Evolutionary conservation across 2,113 vertebrate species (phyloP), one percentile per base, ranked within the genome.

Genomic region (Semnornis frantzii): DNA sequence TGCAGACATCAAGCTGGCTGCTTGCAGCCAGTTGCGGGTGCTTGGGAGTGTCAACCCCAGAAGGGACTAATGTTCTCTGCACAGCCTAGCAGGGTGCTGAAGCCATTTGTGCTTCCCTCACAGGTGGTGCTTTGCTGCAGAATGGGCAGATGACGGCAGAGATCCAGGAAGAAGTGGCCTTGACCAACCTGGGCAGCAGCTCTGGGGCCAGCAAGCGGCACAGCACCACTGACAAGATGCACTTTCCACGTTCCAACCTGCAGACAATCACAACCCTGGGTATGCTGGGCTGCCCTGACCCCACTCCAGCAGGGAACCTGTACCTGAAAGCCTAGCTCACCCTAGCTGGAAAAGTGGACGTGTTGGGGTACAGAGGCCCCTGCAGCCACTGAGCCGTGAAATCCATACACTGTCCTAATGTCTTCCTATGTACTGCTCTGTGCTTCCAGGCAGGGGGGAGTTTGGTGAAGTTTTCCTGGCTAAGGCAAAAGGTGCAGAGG

Each of bases 381-480:
- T 31, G n/a, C 42, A 65, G 57, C 31, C 2, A 0, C 63, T 9
- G 24, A 31, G 21, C n/a, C 66, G 34, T 13, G 55, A 17, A 31
- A 42, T 71, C 44, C 15, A 7, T 3, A 5, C 2, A 6, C 18
- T 27, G 25, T 58, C n/a, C 46, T 48, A 15, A 82, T 1, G 7
- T 39, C 68, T 57, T 55, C 64, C 52, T 6, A 1, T 59, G 42
- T 79, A 52, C 88, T 76, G 58, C 27, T 28, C 42, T 93, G 5
- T 75, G 1, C 80, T 75, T 92, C 8, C 97, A 99, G 99, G 99
- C 70, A 98, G 98, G 83, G 98, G 99, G 3, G 99, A 99, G 97
- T 99, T 99, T 10, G 99, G 99, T 9, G 99, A 99, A 82, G 99
- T 99, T 94, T 98, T 99, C 96, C 97, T 99, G 73, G 99, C 99